Evolutionary conservation across 2,888 invertebrate species (phyloP), one percentile per base, ranked within the genome.

Genomic region (Apodemia zela): DNA sequence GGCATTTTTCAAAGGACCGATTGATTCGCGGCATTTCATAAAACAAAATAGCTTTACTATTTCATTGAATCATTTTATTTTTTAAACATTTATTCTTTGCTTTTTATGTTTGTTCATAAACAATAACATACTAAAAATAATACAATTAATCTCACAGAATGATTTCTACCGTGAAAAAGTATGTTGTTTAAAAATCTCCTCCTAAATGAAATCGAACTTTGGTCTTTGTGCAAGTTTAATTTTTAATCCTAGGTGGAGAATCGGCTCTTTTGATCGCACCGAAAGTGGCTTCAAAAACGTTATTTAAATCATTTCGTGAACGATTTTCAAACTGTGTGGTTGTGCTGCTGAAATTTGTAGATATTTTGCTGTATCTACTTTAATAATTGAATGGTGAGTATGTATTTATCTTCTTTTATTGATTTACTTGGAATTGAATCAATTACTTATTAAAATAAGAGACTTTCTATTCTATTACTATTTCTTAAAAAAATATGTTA

Each of bases 191-290:
- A 18, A 10, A 49, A 11, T 49, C 11, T 49, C 11, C 49, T 11
- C 21, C 51, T 13, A 29, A 54, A 54, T 29, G 7, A 29, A 54
- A 57, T 57, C 57, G 29, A 57, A 57, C 29, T 0, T 29, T 8
- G 57, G 13, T 57, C 21, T 57, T 57, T 29, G 29, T 8, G 57
- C 29, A 57, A n/a, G 25, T 13, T 51, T 57, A 57, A 57, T 25
- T 21, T 57, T 57, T 57, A 57, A 57, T 8, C 47, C 8, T 8
- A 57, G 6, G n/a, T 15, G 25, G 15, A 57, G 25, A 15, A n/a
- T 25, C 57, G 57, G 57, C 29, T 8, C 57, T 21, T 57, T 57
- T 57, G 57, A 25, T 13, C 25, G n/a, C 7, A 29, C 57, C 57
- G 57, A 57, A 54, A 57, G 25, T 29, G 4, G 57, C 2, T 29